These are phyloP conservation scores for Felis catus DNA, from an alignment of 2,113 vertebrate genomes.

Conservation along the genomic window F.catus_Fca126_mat1.0 CM031428.1:18986501-18987000, in stretches of 20 bases:
- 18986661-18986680: neutral
- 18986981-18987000: neutral
- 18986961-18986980: neutral
- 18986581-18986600: neutral
- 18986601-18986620: neutral
- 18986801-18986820: neutral
- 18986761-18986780: neutral
- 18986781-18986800: too few relatives aligned
- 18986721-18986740: neutral
- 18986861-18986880: neutral
- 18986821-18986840: neutral
- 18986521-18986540: neutral
- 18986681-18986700: neutral
- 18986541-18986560: neutral
- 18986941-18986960: neutral
- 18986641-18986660: neutral
- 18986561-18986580: neutral
- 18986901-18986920: neutral
- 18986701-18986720: neutral
- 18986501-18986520: neutral
- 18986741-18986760: neutral
- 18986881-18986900: conserved; percentile 16
- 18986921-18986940: neutral
- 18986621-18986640: neutral
- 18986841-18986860: neutral